Evolutionary conservation across 2,888 invertebrate genomes (phyloP), one percentile per base, ranked within the genome.

Genomic region (Spilosoma lubricipeda): DNA sequence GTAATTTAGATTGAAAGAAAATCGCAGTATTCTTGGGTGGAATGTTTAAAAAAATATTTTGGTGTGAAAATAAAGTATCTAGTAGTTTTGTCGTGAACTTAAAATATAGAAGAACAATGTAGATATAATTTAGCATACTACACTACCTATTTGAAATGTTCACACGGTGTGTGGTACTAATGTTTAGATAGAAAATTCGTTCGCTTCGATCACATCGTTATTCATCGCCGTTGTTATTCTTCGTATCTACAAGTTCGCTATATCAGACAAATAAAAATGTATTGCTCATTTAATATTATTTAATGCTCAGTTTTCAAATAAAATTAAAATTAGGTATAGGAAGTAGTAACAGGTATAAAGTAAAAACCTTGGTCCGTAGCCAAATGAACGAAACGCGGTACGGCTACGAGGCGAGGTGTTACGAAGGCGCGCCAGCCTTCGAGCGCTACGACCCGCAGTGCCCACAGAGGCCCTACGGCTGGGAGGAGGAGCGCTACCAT

Each of bases 321-420:
- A 7, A 30, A 63, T 11, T 18, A 2, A 2, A 30, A 63, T 59
- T 27, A 27, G 15, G 59, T 15, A 30, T 30, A 63, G 36, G 8
- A 20, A n/a, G 52, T 30, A 59, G 56, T 23, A 66, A 71, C 65
- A 65, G n/a, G 52, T 68, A 65, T 42, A 72, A 72, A 74, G 74
- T 20, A 66, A 56, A 75, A 56, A 66, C 78, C 74, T 82, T 79
- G 80, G 73, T 80, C 80, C 80, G 72, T 90, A 95, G 95, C 88
- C 95, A 95, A 91, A 97, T 97, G 96, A 96, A 96, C 87, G 97
- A 97, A 82, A 91, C 96, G 36, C 96, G 97, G 77, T 96, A 96
- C 86, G 95, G 95, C 73, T 95, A 95, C 86, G 96, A 96, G 85
- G 88, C 95, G 73, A 92, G 96, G 79, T 96, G 96, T 90, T 96